These are phyloP conservation scores for Chymomyza caudatula DNA, from an alignment of 2,888 invertebrate genomes.

Conservation along the genomic window DNA sequence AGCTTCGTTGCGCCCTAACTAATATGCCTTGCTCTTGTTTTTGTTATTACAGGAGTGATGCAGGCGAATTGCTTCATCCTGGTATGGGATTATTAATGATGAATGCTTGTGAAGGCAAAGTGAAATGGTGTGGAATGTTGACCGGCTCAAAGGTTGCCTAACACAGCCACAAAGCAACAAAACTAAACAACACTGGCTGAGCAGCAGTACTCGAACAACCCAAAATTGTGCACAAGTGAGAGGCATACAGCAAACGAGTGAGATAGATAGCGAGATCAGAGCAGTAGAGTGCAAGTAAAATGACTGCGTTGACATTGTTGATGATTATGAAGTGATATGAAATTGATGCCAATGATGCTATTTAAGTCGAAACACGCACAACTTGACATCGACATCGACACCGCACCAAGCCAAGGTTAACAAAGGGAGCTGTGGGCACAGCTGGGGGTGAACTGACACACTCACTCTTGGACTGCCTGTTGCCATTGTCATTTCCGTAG, in stretches of 20 bases:
- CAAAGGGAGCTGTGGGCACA: neutral
- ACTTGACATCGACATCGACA: slow-evolving; percentile 44
- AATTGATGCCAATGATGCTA: slow-evolving; percentile 69
- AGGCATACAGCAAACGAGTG: slow-evolving; percentile 1
- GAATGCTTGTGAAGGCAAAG: slow-evolving; percentile 68
- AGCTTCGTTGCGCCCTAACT: neutral
- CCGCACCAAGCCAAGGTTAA: slow-evolving; percentile 41
- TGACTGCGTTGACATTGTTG: slow-evolving; percentile 57
- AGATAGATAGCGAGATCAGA: too few species aligned
- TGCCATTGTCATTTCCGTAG: slow-evolving; percentile 17
- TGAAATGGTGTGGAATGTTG: slow-evolving; percentile 66
- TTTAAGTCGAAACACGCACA: slow-evolving; percentile 62
- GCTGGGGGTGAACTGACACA: neutral
- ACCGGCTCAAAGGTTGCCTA: slow-evolving; percentile 2
- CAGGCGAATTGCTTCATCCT: neutral
- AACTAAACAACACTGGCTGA: slow-evolving; percentile 35
- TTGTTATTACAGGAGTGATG: neutral
- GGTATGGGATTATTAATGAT: slow-evolving; percentile 63
- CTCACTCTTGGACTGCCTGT: neutral
- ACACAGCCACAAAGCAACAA: slow-evolving; percentile 23
- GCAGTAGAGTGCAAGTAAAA: slow-evolving; percentile 6
- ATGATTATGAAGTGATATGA: slow-evolving; percentile 69
- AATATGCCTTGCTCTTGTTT: neutral
- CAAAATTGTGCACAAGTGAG: neutral
- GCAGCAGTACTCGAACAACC: slow-evolving; percentile 3